Evolutionary conservation across 2,888 invertebrate genomes (phyloP).

Genomic region (Ephialtes manifestator): DNA sequence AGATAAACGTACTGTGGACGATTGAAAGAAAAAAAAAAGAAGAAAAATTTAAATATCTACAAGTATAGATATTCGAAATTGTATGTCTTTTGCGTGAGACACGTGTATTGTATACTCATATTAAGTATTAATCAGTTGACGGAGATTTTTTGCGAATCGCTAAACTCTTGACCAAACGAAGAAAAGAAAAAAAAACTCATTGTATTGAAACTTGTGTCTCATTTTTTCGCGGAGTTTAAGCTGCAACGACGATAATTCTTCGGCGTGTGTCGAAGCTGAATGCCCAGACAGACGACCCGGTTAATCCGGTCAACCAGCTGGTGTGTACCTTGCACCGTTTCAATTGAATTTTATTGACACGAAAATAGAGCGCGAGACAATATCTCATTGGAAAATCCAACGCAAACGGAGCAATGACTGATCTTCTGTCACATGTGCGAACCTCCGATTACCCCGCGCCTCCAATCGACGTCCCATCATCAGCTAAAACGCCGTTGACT

Average conservation of each 20-base stretch:
- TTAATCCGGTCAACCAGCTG: conserved; percentile 45
- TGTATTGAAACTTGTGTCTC: conserved; percentile 24
- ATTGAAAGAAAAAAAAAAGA: conserved; percentile 14
- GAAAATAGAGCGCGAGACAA: conserved; percentile 51
- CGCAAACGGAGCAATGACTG: conserved; percentile 48
- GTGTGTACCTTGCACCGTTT: conserved; percentile 53
- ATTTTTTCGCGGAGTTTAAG: conserved; percentile 4
- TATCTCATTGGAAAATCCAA: conserved; percentile 21
- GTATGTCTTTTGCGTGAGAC: conserved; percentile 59
- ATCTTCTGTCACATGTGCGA: conserved; percentile 51
- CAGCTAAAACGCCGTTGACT: conserved; percentile 51
- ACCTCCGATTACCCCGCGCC: background rate
- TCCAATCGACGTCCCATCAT: conserved; percentile 12
- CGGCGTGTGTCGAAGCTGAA: background rate
- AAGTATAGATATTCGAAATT: conserved; percentile 60
- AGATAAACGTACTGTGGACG: conserved; percentile 38
- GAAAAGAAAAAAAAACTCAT: conserved; percentile 33
- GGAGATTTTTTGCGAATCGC: conserved; percentile 33
- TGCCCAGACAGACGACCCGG: conserved; percentile 6
- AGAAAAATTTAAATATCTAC: conserved; percentile 38
- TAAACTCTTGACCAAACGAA: conserved; percentile 48
- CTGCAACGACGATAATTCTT: background rate
- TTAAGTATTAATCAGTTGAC: conserved; percentile 67
- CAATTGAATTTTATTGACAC: conserved; percentile 58
- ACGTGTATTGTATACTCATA: conserved; percentile 63